Evolutionary conservation across 2,797 vertebrate species (phyloP).

Genomic region (Neopelma chrysocephalum): DNA sequence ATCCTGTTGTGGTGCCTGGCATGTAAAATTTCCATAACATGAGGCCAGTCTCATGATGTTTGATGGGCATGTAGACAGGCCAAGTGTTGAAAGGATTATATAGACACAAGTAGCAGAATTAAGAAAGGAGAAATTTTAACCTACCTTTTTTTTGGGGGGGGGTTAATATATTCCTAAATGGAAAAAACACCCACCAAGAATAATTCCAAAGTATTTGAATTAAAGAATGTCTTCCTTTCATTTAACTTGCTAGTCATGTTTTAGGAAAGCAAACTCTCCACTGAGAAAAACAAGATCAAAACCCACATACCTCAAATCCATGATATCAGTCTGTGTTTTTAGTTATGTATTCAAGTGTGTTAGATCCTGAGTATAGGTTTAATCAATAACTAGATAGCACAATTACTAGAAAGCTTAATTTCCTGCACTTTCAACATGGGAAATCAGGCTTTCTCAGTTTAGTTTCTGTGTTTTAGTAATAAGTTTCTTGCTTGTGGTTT

Average conservation of each 20-base stretch:
- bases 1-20: neutral
- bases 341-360: neutral
- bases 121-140: neutral
- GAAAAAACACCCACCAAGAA: accelerated
- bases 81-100: neutral
- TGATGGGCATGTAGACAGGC: neutral
- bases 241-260: neutral
- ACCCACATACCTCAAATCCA: neutral
- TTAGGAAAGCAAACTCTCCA: neutral
- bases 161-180: neutral
- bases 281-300: neutral
- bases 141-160: neutral
- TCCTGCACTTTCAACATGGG: neutral
- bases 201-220: neutral
- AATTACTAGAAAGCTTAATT: neutral
- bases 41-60: neutral
- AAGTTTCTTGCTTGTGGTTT: neutral
- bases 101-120: neutral
- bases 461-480: neutral
- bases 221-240: neutral
- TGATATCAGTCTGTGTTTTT: neutral
- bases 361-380: neutral
- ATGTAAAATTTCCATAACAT: neutral
- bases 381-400: neutral
- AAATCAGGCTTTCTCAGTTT: neutral